Conservation (phyloP, 1,140 invertebrate species). For the Meloidogyne chitwoodi region DNA sequence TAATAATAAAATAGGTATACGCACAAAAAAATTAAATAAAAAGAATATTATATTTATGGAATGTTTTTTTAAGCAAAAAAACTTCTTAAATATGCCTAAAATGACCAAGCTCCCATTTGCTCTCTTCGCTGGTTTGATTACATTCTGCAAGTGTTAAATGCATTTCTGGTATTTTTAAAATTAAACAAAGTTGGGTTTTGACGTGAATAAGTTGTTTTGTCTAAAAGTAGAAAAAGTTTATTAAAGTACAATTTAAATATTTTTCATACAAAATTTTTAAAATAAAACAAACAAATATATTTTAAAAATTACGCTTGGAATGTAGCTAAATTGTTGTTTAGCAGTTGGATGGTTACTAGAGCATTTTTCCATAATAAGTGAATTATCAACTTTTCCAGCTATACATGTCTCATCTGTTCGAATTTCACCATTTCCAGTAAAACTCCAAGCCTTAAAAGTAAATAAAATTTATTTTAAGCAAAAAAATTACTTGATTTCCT, state of each 20-base stretch:
- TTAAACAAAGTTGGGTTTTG: constrained; percentile 18
- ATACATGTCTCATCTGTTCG: constrained; percentile 46
- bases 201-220: constrained; percentile 21
- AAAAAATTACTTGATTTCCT: constrained; percentile 40
- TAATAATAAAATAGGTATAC: background rate
- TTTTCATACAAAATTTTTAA: too few species aligned
- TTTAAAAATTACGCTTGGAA: constrained; percentile 19
- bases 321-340: constrained; percentile 31
- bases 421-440: constrained; percentile 41
- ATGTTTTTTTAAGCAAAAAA: background rate
- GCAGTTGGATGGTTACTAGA: constrained; percentile 15
- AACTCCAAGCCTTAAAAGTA: constrained; percentile 36
- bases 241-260: background rate
- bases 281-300: background rate
- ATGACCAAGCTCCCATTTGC: background rate
- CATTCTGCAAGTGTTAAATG: background rate
- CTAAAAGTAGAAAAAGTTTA: constrained; percentile 17
- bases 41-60: background rate
- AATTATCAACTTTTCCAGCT: constrained; percentile 3
- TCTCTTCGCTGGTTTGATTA: background rate
- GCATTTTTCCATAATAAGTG: constrained; percentile 41
- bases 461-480: background rate
- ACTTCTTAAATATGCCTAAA: background rate
- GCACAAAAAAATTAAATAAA: background rate
- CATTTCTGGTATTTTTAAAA: background rate